Evolutionary conservation across 2,888 invertebrate species (phyloP), one percentile per base, ranked within the genome.

Genomic region (Drosophila stalkeri): DNA sequence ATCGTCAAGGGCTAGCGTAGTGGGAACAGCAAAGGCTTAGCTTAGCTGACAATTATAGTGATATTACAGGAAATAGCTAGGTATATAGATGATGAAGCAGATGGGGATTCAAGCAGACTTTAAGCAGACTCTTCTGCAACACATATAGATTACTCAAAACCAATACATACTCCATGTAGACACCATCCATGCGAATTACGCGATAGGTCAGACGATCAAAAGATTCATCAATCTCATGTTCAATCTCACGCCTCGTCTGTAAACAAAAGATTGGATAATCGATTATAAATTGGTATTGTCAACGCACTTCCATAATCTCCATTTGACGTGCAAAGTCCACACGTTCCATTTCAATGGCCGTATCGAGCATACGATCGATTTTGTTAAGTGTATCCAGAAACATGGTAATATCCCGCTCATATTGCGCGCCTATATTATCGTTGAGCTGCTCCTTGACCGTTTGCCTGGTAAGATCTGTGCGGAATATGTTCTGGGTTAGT

Each of bases 171-270:
- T 77, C 68, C 92, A 92, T 89, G 56, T 90, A 86, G 14, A 90
- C 77, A 4, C 82, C 75, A 54, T 90, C 91, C 49, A 89, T 84
- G 23, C 82, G 80, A 20, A 91, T 68, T 20, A 92, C 57, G 1
- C 91, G 82, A 74, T 91, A 92, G 2, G 90, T 86, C 18, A 90
- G 77, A 7, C 82, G 88, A 77, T 92, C 85, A 7, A 91, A 81
- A 14, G 75, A 75, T 0, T 70, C 39, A 7, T 67, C 59, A 5
- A 91, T 89, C 64, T 91, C 85, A 2, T 54, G 1, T 44, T 85
- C 80, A 5, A 89, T 47, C 18, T 70, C 72, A 2, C 6, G 33
- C 5, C 82, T 81, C 23, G 64, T 70, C 91, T 90, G 16, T n/a
- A 11, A 54, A 12, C 3, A 20, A n/a, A 57, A 18, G 9, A n/a